A percentile compares a stretch with the other conserved stretches of the same genome.
These are phyloP conservation scores for Turnix velox DNA, from an alignment of 2,113 vertebrate species.

Conservation along the genomic window DNA sequence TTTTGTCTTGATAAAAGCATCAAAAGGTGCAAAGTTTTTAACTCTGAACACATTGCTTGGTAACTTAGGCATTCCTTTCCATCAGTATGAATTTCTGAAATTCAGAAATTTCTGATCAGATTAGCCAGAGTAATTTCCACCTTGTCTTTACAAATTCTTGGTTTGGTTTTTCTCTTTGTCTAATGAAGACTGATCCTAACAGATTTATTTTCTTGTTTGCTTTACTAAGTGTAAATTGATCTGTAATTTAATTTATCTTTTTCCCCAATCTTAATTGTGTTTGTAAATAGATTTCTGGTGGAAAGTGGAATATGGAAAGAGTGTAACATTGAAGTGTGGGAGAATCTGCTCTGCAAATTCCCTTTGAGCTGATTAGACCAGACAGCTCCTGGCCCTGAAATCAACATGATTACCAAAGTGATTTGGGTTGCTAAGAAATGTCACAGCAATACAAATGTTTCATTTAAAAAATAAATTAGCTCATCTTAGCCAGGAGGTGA, in stretches of 20 bases:
- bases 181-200: not conserved
- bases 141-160: not conserved
- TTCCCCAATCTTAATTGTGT: not conserved
- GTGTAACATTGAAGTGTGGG: not conserved
- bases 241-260: not conserved
- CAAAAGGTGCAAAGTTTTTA: not conserved
- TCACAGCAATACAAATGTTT: not conserved
- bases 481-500: not conserved
- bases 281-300: not conserved
- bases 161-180: not conserved
- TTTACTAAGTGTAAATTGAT: not conserved
- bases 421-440: constrained; percentile 18
- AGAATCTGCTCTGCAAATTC: not conserved
- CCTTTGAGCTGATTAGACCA: not conserved
- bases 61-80: not conserved
- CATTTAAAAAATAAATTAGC: not conserved
- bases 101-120: not conserved
- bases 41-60: not conserved
- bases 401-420: not conserved
- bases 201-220: not conserved
- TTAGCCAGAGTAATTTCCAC: not conserved
- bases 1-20: not conserved
- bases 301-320: not conserved
- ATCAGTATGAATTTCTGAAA: not conserved
- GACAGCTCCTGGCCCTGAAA: not conserved